Conservation (phyloP, 2,888 invertebrate genomes). For the Synergus laeviventris region DNA sequence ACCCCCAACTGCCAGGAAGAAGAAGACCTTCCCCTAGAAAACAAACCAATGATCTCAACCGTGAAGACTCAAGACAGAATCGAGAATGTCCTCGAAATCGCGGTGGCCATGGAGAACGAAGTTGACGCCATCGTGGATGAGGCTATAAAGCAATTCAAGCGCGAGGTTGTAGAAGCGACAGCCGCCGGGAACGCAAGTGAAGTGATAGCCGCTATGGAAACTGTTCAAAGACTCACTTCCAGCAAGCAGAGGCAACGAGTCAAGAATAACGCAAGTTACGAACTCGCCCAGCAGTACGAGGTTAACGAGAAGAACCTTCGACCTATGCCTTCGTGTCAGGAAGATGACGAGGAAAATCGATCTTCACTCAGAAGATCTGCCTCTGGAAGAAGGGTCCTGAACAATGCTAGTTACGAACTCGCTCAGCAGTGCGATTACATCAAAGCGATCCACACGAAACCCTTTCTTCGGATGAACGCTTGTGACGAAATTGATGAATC, state of each 20-base stretch:
- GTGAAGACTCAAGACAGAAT: slow-evolving; percentile 72
- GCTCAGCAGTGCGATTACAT: slow-evolving; percentile 71
- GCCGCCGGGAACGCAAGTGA: slow-evolving; percentile 40
- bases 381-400: slow-evolving; percentile 47
- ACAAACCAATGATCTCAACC: slow-evolving; percentile 63
- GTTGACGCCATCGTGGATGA: slow-evolving; percentile 68
- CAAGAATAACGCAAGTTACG: slow-evolving; percentile 73
- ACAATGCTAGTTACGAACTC: slow-evolving; percentile 71
- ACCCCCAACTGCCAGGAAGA: slow-evolving; percentile 52
- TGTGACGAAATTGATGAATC: slow-evolving; percentile 69
- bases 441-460: slow-evolving; percentile 58
- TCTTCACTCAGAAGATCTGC: slow-evolving; percentile 38
- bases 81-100: slow-evolving; percentile 67
- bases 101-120: slow-evolving; percentile 69
- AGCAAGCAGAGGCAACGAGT: slow-evolving; percentile 58
- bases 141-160: slow-evolving; percentile 66
- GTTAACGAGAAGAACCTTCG: slow-evolving; percentile 62
- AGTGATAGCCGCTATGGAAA: slow-evolving; percentile 41
- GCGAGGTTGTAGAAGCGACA: slow-evolving; percentile 64
- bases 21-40: slow-evolving; percentile 52
- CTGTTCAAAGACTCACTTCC: slow-evolving; percentile 49
- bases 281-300: slow-evolving; percentile 70
- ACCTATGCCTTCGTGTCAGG: slow-evolving; percentile 45
- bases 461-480: slow-evolving; percentile 68
- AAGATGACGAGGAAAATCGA: slow-evolving; percentile 43